Base-by-base conservation (phyloP, 2,113 vertebrate species). In the Mirounga angustirostris region DNA sequence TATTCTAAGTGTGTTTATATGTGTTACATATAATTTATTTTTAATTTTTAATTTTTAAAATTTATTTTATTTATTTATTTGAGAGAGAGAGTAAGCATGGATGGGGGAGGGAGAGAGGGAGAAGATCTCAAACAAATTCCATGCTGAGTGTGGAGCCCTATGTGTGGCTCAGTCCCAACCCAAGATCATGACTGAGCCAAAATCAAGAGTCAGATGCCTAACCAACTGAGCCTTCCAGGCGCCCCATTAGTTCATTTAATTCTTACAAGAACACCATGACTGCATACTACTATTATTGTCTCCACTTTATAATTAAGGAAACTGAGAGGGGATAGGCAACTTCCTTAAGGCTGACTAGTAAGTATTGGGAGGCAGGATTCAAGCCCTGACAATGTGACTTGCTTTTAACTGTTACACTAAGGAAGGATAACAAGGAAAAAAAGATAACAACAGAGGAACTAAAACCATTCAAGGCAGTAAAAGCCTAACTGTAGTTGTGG, bases 1-100 rank as follows among this genome's bases (percentile, higher is more conserved):
- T 85, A 63, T 82, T 85, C 43, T 67, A 94, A 50, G 26, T 74
- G 61, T 50, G 86, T 93, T 83, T 88, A 26, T 19, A 92, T 89
- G 15, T 43, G 52, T 36, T 50, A 91, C 46, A 46, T 8, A 46
- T 46, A 46, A 46, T 46, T 46, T 9, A 46, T 46, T 46, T 46
- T 46, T 46, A 46, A 46, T 46, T 46, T 46, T 76, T 59, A 89
- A 61, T 30, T 40, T 46, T 69, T 36, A 36, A 69, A 69, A 28
- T 71, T 59, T 73, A 88, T 43, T 73, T 28, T 19, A 69, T 69
- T 69, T n/a, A 69, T 69, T 69, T 69, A 67, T 67, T 67, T 67
- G 65, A 67, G 33, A 46, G 24, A 46, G 7, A 30, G 24, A 73
- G 11, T 4, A 16, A 40, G 69, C 63, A 67, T 69, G 67, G 36